Percentiles rank a stretch among this genome's conserved stretches.
These are phyloP conservation scores for Toxostoma redivivum DNA, from an alignment of 2,113 vertebrate species.

Conservation along the genomic window DNA sequence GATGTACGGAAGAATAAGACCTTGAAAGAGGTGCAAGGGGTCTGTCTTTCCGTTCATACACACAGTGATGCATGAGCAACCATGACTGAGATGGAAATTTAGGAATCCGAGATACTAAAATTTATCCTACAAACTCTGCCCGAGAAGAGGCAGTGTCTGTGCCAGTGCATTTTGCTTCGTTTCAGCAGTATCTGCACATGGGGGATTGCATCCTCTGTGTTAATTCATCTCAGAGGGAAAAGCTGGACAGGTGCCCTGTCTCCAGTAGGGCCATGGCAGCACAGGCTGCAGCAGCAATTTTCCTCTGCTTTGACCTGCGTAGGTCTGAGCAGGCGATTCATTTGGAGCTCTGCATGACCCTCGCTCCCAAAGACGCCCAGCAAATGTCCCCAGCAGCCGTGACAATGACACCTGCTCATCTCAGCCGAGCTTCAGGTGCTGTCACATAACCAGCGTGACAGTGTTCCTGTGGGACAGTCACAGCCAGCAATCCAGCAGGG, in stretches of 20 bases:
- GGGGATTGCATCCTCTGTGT: fast-evolving
- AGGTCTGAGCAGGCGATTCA: fast-evolving
- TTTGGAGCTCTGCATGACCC: neutral
- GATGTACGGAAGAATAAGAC: neutral
- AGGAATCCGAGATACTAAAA: neutral
- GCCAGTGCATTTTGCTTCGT: neutral
- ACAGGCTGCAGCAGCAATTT: neutral
- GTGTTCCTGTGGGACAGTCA: neutral
- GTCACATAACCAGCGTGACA: fast-evolving
- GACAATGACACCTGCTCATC: neutral
- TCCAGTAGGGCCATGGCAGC: neutral
- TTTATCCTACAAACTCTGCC: neutral
- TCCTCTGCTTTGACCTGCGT: neutral
- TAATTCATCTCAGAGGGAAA: neutral
- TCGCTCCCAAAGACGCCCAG: fast-evolving
- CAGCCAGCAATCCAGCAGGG: neutral
- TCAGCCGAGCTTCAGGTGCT: neutral
- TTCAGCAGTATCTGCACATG: fast-evolving
- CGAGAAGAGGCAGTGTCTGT: neutral
- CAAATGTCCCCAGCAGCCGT: neutral
- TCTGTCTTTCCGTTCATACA: fast-evolving
- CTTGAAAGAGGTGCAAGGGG: too few species aligned
- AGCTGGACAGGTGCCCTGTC: neutral
- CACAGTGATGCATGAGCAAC: fast-evolving
- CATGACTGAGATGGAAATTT: fast-evolving